phyloP scores from a whole-genome alignment of 2,797 vertebrate genomes.

The Etheostoma perlongum region DNA sequence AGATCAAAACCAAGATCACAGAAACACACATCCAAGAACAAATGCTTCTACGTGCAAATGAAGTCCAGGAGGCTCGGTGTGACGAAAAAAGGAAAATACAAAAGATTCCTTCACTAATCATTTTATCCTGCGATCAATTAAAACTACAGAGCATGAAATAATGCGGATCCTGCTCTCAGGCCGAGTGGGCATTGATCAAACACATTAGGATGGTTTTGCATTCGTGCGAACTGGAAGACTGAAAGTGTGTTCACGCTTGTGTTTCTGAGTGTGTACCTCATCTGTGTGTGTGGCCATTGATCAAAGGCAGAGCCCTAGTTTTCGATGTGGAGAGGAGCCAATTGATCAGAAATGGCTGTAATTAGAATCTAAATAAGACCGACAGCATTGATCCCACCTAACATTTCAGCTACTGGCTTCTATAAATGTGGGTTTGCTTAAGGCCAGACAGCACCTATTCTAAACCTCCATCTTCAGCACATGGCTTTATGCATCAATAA shows the following conservation, averaged over 20 bases:
- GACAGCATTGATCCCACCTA: constrained; percentile 69
- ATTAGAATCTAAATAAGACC: constrained; percentile 81
- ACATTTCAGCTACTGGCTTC: constrained; percentile 56
- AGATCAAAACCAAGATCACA: constrained; percentile 60
- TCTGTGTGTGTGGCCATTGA: constrained; percentile 67
- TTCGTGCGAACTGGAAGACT: constrained; percentile 7
- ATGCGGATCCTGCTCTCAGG: constrained; percentile 77
- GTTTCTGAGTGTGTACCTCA: constrained; percentile 34
- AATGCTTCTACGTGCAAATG: constrained; percentile 26
- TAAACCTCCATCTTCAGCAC: constrained; percentile 40
- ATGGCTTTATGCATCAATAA: constrained; percentile 53
- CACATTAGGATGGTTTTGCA: constrained; percentile 54
- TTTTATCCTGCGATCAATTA: constrained; percentile 82
- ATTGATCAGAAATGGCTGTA: constrained; percentile 81
- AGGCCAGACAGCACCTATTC: constrained; percentile 43
- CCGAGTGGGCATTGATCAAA: constrained; percentile 77
- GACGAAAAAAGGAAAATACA: constrained; percentile 49
- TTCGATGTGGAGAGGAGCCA: constrained; percentile 59
- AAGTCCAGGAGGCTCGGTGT: constrained; percentile 49
- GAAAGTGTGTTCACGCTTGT: constrained; percentile 42
- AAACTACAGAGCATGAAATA: constrained; percentile 80
- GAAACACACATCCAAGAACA: constrained; percentile 49
- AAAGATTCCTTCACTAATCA: constrained; percentile 77
- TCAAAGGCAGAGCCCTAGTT: constrained; percentile 61
- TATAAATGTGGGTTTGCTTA: constrained; percentile 44